Evolutionary conservation across 2,113 vertebrate species (phyloP).

Genomic region (Alces alces): DNA sequence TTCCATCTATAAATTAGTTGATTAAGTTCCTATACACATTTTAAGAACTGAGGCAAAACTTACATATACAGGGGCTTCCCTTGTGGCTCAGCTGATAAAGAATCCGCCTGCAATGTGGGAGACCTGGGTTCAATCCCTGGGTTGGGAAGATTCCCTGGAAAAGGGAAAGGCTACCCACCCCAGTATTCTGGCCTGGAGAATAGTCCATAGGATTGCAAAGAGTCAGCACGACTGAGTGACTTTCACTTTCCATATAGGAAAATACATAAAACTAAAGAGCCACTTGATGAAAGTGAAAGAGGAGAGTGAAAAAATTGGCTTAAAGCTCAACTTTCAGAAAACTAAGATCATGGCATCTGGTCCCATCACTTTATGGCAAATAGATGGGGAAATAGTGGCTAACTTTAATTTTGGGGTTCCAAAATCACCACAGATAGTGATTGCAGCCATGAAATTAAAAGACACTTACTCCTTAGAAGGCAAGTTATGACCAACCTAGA

Average conservation of each 20-base stretch:
- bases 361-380: background rate
- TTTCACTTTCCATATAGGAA: background rate
- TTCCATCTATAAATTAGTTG: background rate
- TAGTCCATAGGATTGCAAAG: background rate
- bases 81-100: background rate
- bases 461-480: background rate
- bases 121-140: too few relatives aligned
- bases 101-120: too few relatives aligned
- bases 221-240: background rate
- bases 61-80: background rate
- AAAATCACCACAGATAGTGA: background rate
- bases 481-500: background rate
- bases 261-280: background rate
- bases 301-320: background rate
- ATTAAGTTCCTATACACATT: background rate
- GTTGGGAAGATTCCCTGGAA: too few relatives aligned
- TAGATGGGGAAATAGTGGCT: background rate
- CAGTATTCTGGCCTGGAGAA: background rate
- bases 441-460: background rate
- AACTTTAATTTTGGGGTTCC: background rate
- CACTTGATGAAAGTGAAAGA: background rate
- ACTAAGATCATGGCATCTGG: background rate
- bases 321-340: background rate
- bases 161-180: background rate
- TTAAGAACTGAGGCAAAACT: constrained; percentile 13